A percentile compares a stretch with the other conserved stretches of the same genome.
These are phyloP conservation scores for Chalcosyrphus nemorum DNA, from an alignment of 2,888 invertebrate genomes.

Conservation along the genomic window DNA sequence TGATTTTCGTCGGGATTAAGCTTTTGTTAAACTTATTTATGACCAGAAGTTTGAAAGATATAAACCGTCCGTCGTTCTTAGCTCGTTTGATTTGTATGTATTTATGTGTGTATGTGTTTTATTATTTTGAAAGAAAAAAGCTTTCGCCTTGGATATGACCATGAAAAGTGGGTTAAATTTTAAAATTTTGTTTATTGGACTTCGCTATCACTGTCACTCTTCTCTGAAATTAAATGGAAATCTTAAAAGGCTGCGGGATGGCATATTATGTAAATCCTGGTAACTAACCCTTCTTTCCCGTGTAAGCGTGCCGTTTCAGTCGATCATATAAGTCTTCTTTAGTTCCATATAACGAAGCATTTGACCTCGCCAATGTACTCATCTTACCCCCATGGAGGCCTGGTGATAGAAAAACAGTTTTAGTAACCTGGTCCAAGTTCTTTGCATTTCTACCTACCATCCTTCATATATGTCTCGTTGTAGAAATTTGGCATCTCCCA, in stretches of 20 bases:
- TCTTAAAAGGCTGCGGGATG: conserved; percentile 54
- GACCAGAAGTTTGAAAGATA: conserved; percentile 50
- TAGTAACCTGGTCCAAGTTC: too few relatives aligned
- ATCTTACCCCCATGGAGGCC: conserved; percentile 93
- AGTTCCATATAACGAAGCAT: conserved; percentile 96
- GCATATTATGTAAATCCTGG: not conserved
- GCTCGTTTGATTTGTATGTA: conserved; percentile 57
- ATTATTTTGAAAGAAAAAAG: conserved; percentile 18
- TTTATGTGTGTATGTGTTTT: conserved; percentile 24
- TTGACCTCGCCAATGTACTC: conserved; percentile 96
- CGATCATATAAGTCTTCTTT: conserved; percentile 98
- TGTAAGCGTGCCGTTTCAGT: conserved; percentile 96
- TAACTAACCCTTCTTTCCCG: conserved; percentile 93
- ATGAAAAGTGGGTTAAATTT: conserved; percentile 48
- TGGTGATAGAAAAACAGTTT: conserved; percentile 41
- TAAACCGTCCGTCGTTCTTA: conserved; percentile 48
- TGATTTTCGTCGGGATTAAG: conserved; percentile 40
- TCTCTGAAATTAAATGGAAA: conserved; percentile 86
- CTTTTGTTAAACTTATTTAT: conserved; percentile 42
- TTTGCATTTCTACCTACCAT: conserved; percentile 82
- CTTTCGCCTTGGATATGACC: conserved; percentile 54
- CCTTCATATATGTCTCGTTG: conserved; percentile 98
- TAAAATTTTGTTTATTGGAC: conserved; percentile 86
- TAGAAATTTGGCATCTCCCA: conserved; percentile 99
- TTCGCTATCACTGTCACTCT: conserved; percentile 97